Evolutionary conservation across 2,888 invertebrate species (phyloP).

Genomic region (Anagyrus pseudococci): DNA sequence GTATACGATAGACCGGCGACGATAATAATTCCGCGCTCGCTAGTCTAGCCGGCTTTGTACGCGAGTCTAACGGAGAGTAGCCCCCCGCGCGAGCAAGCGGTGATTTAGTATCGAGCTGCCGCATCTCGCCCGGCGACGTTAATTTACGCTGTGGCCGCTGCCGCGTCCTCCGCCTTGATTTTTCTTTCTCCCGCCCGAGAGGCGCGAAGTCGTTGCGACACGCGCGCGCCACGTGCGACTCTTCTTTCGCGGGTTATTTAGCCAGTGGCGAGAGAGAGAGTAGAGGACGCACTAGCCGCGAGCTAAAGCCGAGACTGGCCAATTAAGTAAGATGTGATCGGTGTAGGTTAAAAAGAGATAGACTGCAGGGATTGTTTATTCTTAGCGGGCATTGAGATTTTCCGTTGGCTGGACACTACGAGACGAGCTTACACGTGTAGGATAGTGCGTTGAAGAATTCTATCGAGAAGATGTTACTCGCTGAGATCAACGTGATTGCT

Average conservation of each 20-base stretch:
- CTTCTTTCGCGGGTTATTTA: not conserved
- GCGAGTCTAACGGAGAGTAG: not conserved
- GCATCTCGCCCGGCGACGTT: constrained; percentile 18
- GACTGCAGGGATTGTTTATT: not conserved
- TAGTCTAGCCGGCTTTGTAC: not conserved
- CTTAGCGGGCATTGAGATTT: not conserved
- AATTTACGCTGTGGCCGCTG: constrained; percentile 18
- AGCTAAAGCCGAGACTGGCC: not conserved
- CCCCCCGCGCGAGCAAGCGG: not conserved
- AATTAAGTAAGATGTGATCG: not conserved
- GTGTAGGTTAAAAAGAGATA: not conserved
- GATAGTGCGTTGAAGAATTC: too few relatives aligned
- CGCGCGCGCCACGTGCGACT: not conserved
- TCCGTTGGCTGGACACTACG: too few relatives aligned
- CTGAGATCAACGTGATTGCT: too few relatives aligned
- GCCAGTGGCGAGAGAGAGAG: not conserved
- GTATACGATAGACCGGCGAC: too few relatives aligned
- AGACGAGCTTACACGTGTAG: too few relatives aligned
- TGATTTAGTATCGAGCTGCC: constrained; percentile 12
- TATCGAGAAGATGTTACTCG: too few relatives aligned
- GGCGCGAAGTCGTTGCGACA: constrained; percentile 25
- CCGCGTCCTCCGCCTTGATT: too few relatives aligned
- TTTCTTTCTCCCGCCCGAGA: too few relatives aligned
- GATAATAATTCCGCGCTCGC: constrained; percentile 14
- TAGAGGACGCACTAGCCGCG: not conserved